phyloP scores from a whole-genome alignment of 2,888 invertebrate genomes.

The Zygaena filipendulae region DNA sequence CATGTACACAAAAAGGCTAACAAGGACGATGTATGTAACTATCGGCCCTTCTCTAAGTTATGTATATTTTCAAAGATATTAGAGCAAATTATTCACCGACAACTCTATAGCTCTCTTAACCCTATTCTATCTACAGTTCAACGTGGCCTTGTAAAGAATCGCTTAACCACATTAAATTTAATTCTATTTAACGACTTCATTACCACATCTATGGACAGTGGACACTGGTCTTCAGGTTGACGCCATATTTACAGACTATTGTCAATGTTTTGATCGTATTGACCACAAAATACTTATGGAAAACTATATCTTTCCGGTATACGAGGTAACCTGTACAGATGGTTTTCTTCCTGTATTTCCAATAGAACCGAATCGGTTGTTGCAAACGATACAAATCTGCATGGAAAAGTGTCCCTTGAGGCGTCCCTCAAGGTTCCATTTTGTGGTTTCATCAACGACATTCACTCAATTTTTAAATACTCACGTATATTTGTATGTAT shows the following conservation, averaged over 20 bases:
- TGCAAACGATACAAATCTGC: slow-evolving; percentile 2
- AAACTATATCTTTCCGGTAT: slow-evolving; percentile 5
- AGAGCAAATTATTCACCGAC: slow-evolving; percentile 1
- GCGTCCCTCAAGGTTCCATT: slow-evolving; percentile 10
- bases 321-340: slow-evolving; percentile 9
- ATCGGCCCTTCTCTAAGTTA: slow-evolving; percentile 1
- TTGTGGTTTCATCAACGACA: slow-evolving; percentile 7
- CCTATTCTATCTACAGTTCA: slow-evolving; percentile 1
- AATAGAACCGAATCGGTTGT: slow-evolving; percentile 8
- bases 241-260: too few relatives aligned
- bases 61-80: not conserved
- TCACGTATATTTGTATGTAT: too few relatives aligned
- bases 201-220: slow-evolving; percentile 3
- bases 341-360: slow-evolving; percentile 10
- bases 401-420: slow-evolving; percentile 3
- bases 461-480: slow-evolving; percentile 2
- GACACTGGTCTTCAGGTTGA: slow-evolving; percentile 1
- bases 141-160: slow-evolving; percentile 7
- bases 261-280: too few relatives aligned
- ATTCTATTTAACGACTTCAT: slow-evolving; percentile 1
- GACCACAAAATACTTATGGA: slow-evolving; percentile 5
- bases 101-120: too few relatives aligned
- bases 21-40: slow-evolving; percentile 1
- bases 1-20: slow-evolving; percentile 5
- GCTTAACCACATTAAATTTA: slow-evolving; percentile 5